Percentiles rank a stretch among this genome's conserved stretches.
Conservation (phyloP, 64 coral and sea anemone species). For the Montipora cactus region DNA sequence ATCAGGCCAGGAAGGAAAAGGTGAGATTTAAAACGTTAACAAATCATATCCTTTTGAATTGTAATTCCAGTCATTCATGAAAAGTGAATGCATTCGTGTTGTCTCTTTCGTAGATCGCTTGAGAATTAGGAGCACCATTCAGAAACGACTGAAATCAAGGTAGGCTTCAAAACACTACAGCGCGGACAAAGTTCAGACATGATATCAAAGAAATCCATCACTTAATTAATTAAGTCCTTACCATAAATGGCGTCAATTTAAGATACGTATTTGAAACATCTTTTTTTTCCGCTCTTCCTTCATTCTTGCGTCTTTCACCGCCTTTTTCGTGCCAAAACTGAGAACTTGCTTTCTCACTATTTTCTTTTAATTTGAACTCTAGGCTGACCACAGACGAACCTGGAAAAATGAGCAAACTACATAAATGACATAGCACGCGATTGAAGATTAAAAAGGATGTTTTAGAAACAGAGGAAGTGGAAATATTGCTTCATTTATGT, state of each 20-base stretch:
- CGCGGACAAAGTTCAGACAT: neutral
- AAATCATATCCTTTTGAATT: neutral
- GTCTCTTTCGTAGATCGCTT: neutral
- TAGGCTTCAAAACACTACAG: neutral
- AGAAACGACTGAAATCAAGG: neutral
- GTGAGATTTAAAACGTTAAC: neutral
- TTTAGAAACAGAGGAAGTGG: neutral
- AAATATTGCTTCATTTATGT: neutral
- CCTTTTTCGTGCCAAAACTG: no score
- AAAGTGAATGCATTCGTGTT: neutral
- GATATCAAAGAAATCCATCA: no score
- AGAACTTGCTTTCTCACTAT: no score
- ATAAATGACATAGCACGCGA: constrained; percentile 4
- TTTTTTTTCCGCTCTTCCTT: no score
- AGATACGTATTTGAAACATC: no score
- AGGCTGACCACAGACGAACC: neutral
- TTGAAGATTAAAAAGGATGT: neutral
- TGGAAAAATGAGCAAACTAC: neutral
- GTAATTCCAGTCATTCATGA: neutral
- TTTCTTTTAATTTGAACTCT: neutral
- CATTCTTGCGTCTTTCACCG: no score
- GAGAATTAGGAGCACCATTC: neutral
- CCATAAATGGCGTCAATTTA: no score
- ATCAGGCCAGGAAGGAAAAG: constrained; percentile 18
- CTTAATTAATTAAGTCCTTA: no score